Evolutionary conservation across 1,140 invertebrate species (phyloP).

Genomic region (Arion vulgaris): DNA sequence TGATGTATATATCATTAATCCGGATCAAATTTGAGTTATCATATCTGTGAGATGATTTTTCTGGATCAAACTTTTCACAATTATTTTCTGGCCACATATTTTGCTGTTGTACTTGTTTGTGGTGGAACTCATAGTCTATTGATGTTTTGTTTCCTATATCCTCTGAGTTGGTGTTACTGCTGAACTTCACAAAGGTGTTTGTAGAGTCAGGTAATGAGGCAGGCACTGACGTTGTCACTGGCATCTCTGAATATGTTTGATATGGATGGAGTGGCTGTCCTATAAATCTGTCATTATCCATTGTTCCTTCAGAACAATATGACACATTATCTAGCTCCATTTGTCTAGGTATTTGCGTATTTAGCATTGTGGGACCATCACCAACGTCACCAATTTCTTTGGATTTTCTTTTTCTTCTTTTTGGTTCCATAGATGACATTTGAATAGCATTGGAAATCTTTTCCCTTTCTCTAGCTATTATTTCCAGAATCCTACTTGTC

Average conservation of each 20-base stretch:
- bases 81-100: not conserved
- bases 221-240: no score
- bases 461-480: slow-evolving; percentile 32
- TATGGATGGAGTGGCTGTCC: not conserved
- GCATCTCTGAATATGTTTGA: no score
- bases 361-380: not conserved
- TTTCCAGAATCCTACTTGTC: slow-evolving; percentile 33
- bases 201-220: no score
- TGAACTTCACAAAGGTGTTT: no score
- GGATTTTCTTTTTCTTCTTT: slow-evolving; percentile 29
- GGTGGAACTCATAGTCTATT: no score
- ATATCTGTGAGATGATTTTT: not conserved
- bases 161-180: no score
- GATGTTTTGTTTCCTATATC: no score
- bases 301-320: not conserved
- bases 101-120: not conserved
- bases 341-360: not conserved
- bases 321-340: not conserved
- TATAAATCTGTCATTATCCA: not conserved
- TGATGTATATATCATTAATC: not conserved
- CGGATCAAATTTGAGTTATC: not conserved
- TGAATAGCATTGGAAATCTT: not conserved
- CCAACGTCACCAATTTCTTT: not conserved
- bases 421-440: not conserved
- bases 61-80: not conserved